Evolutionary conservation across 2,113 vertebrate genomes (phyloP), one percentile per base, ranked within the genome.

Genomic region (Corvus cornix): DNA sequence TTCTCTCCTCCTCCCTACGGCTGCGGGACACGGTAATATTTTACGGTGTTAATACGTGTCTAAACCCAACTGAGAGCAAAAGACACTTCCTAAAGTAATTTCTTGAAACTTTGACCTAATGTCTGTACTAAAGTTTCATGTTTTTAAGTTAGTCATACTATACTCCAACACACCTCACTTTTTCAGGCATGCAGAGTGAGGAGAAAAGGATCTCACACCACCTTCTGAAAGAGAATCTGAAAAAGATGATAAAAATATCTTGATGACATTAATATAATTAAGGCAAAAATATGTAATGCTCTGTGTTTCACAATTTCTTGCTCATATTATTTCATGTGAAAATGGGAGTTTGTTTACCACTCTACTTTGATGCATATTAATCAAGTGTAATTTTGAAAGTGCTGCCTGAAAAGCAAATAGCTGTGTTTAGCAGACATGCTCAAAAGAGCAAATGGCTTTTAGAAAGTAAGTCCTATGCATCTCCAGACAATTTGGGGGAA

Each of bases 101-200:
- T 43, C 23, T 84, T 30, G 19, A 73, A 84, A 84, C 11, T 66
- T 58, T 27, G 16, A 16, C 43, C 77, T 33, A 16, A 37, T 87
- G 63, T 82, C 15, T 55, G 13, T n/a, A 26, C 9, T 53, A 8
- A 62, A 84, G 14, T 51, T 68, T 72, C 41, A 55, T 1, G 0
- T 16, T 89, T 70, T 76, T 41, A 43, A 43, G 23, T 81, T 19
- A 73, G 18, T 48, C 31, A 21, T 37, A 8, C 30, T 26, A 9
- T 51, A 43, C 16, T 81, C 11, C 64, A 77, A 35, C 2, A 27
- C 3, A 30, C 6, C 7, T 59, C 22, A 51, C 4, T 22, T 80
- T n/a, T n/a, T 55, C 11, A 4, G 24, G 7, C 19, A 33, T 0
- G 0, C 7, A 48, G 28, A 33, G 10, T 59, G 31, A 59, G 17